phyloP scores from a whole-genome alignment of 1,140 invertebrate genomes.

The Branchinecta lindahli region DNA sequence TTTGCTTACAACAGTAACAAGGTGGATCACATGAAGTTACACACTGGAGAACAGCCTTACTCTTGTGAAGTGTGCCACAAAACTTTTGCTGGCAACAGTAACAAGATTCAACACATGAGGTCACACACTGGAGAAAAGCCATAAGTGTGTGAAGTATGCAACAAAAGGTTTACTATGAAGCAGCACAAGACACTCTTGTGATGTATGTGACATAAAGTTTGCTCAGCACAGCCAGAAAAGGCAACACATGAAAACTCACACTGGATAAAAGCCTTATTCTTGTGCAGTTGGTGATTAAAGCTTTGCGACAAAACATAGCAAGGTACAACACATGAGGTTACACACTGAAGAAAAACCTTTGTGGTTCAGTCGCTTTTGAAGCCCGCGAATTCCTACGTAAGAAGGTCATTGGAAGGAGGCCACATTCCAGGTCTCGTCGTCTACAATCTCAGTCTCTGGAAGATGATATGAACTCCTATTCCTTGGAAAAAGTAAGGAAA shows the following conservation, averaged over 20 bases:
- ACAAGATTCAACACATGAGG: not conserved
- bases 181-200: not conserved
- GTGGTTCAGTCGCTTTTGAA: too few species aligned
- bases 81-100: not conserved
- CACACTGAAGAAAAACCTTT: too few species aligned
- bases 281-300: not conserved
- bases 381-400: too few species aligned
- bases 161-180: too few species aligned
- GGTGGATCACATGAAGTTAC: conserved; percentile 80
- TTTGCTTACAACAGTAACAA: too few species aligned
- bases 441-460: too few species aligned
- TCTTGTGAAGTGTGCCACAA: conserved; percentile 70
- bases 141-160: not conserved
- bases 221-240: not conserved
- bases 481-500: too few species aligned
- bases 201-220: not conserved
- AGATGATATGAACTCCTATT: too few species aligned
- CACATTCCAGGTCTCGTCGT: too few species aligned
- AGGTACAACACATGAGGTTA: too few species aligned
- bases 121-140: not conserved
- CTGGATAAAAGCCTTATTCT: not conserved
- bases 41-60: conserved; percentile 86
- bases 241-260: not conserved
- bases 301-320: too few species aligned
- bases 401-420: too few species aligned